Evolutionary conservation across 2,797 vertebrate species (phyloP).

Genomic region (Cynodonichthys magdalenae): DNA sequence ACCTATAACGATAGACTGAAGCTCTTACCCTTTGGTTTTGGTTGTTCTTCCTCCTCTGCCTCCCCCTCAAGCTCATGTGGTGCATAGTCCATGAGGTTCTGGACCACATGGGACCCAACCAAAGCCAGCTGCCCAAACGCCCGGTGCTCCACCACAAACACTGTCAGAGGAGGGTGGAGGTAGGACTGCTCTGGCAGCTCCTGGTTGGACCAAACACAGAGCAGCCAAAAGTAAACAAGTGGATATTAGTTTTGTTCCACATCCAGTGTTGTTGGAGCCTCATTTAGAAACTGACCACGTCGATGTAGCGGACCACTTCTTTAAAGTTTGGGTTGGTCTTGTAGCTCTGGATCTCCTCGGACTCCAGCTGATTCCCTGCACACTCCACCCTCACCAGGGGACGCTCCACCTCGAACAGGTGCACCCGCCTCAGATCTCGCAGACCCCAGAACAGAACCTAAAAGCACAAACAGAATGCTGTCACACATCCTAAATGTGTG

Average conservation of each 20-base stretch:
- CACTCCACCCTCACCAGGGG: conserved; percentile 92
- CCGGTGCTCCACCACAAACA: conserved; percentile 91
- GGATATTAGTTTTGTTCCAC: background rate
- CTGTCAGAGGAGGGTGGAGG: conserved; percentile 92
- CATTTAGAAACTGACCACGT: conserved; percentile 84
- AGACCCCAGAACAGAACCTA: conserved; percentile 96
- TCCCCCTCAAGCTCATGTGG: conserved; percentile 77
- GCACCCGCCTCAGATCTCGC: conserved; percentile 88
- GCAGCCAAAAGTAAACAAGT: background rate
- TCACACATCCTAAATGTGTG: too few species aligned
- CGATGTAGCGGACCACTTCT: conserved; percentile 86
- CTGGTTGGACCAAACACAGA: conserved; percentile 67
- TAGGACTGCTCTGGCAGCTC: conserved; percentile 91
- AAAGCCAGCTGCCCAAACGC: conserved; percentile 88
- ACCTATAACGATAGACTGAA: too few species aligned
- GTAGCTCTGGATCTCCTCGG: conserved; percentile 87
- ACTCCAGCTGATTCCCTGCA: conserved; percentile 88
- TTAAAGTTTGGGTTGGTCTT: conserved; percentile 89
- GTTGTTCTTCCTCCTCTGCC: conserved; percentile 77
- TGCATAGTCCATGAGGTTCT: conserved; percentile 86
- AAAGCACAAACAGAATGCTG: background rate
- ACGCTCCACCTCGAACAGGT: conserved; percentile 91
- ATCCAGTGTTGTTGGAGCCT: background rate
- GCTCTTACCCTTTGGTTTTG: conserved; percentile 52
- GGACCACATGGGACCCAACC: conserved; percentile 88